Evolutionary conservation across 1,140 invertebrate species (phyloP).

Genomic region (Formica exsecta): DNA sequence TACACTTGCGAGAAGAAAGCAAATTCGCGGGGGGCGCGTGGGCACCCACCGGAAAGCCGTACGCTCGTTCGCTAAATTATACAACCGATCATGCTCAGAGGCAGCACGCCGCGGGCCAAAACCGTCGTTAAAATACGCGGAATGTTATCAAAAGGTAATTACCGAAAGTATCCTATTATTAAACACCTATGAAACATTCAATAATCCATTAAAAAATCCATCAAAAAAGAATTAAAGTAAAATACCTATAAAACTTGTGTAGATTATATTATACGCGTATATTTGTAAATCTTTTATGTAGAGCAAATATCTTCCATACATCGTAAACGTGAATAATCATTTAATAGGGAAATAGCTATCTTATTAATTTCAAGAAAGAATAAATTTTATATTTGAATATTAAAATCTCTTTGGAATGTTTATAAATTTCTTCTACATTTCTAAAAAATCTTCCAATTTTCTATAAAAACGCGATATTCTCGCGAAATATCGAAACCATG

Average conservation of each 20-base stretch:
- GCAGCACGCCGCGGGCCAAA: conserved; percentile 46
- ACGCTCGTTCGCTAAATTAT: conserved; percentile 65
- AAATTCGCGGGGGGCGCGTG: conserved; percentile 60
- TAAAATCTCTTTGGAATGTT: background rate
- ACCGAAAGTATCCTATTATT: conserved; percentile 19
- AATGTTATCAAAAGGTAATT: conserved; percentile 23
- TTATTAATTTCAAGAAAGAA: background rate
- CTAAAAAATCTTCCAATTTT: conserved; percentile 1
- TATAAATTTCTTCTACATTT: conserved; percentile 9
- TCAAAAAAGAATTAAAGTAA: background rate
- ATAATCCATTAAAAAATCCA: background rate
- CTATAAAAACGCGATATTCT: conserved; percentile 14
- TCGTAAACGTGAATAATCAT: conserved; percentile 12
- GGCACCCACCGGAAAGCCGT: conserved; percentile 65
- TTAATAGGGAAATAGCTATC: background rate
- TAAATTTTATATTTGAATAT: background rate
- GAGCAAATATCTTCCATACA: background rate
- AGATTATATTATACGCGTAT: background rate
- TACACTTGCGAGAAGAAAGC: conserved; percentile 71
- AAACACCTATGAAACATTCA: background rate
- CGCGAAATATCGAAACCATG: conserved; percentile 19
- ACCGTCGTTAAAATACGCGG: background rate
- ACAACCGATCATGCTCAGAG: conserved; percentile 67
- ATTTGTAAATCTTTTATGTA: conserved; percentile 36
- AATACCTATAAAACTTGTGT: background rate